A percentile compares a stretch with the other conserved stretches of the same genome.
These are phyloP conservation scores for Passer domesticus DNA, from an alignment of 2,113 vertebrate species.

Conservation along the genomic window DNA sequence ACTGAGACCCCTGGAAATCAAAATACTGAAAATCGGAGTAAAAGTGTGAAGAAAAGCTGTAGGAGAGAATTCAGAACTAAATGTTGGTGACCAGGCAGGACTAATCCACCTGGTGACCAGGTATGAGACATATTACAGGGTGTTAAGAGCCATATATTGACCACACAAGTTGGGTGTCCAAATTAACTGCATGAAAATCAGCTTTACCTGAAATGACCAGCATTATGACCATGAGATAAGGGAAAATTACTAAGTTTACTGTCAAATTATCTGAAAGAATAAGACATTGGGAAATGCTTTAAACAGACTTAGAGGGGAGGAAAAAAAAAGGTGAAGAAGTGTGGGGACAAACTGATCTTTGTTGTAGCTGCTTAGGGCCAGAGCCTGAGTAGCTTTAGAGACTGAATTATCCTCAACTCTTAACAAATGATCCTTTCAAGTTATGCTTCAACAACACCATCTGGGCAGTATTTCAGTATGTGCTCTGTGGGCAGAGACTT, in stretches of 20 bases:
- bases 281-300: background rate
- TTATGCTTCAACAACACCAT: background rate
- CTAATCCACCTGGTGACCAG: background rate
- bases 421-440: background rate
- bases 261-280: background rate
- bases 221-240: fast-evolving
- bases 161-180: background rate
- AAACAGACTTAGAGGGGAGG: background rate
- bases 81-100: background rate
- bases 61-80: background rate
- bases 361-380: background rate
- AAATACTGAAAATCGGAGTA: background rate
- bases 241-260: background rate
- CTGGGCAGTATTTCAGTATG: background rate
- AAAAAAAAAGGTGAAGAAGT: background rate
- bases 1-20: background rate
- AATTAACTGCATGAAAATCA: background rate
- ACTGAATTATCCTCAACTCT: background rate
- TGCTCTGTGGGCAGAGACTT: background rate
- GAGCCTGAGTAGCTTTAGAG: background rate
- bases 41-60: background rate
- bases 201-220: background rate
- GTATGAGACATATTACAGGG: background rate
- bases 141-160: background rate
- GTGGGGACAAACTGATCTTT: background rate